Conservation (phyloP, 1,140 invertebrate species). For the Pissodes strobi region DNA sequence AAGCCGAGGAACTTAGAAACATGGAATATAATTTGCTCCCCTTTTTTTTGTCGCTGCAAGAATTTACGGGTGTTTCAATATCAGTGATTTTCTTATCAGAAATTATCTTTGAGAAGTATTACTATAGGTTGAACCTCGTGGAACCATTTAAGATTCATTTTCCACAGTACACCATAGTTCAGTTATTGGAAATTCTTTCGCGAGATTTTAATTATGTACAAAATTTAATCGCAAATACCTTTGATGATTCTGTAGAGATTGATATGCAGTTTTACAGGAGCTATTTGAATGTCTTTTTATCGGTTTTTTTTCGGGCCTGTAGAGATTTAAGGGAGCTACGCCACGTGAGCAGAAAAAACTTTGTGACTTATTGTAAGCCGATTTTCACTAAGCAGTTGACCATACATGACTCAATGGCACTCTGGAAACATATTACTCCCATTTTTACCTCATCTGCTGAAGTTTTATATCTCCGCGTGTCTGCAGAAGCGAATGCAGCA, state of each 20-base stretch:
- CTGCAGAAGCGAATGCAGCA: conserved; percentile 46
- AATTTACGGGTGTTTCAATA: conserved; percentile 73
- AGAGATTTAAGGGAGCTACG: conserved; percentile 79
- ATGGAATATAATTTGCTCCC: conserved; percentile 74
- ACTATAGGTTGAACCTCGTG: conserved; percentile 67
- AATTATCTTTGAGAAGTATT: conserved; percentile 80
- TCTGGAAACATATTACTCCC: conserved; percentile 80
- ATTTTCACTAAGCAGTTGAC: conserved; percentile 63
- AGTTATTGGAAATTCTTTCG: conserved; percentile 74
- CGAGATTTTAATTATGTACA: conserved; percentile 52
- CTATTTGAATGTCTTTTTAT: conserved; percentile 79
- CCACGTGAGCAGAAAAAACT: conserved; percentile 72
- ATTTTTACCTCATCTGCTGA: conserved; percentile 75
- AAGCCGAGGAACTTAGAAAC: conserved; percentile 74
- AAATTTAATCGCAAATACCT: conserved; percentile 38
- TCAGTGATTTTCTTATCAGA: conserved; percentile 78
- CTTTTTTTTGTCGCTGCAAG: conserved; percentile 71
- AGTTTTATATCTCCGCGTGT: conserved; percentile 76
- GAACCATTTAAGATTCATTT: conserved; percentile 79
- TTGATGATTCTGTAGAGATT: conserved; percentile 56
- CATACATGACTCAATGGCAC: conserved; percentile 65
- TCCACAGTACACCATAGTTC: conserved; percentile 79
- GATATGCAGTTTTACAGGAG: conserved; percentile 71
- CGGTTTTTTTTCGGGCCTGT: conserved; percentile 79
- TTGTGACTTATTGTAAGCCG: conserved; percentile 76